Percentiles rank a stretch among this genome's conserved stretches.
phyloP scores from a whole-genome alignment of 2,888 invertebrate species.

The Zygaena filipendulae region DNA sequence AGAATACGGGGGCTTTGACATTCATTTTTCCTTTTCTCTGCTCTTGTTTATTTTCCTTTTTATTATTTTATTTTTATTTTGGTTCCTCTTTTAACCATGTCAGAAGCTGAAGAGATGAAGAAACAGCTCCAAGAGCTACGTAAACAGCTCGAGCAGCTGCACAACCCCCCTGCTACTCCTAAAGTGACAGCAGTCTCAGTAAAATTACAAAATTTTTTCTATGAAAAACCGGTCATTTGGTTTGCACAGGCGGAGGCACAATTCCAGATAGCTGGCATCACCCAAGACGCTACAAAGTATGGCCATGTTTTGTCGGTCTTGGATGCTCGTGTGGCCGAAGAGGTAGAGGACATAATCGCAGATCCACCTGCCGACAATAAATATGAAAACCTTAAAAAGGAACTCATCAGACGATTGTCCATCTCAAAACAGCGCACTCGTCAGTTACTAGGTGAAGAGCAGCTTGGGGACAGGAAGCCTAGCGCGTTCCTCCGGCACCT shows the following conservation, averaged over 20 bases:
- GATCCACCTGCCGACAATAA: conserved; percentile 8
- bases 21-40: too few relatives aligned
- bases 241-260: conserved; percentile 10
- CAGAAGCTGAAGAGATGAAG: background rate
- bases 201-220: conserved; percentile 10
- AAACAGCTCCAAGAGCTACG: background rate
- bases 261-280: conserved; percentile 3
- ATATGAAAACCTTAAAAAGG: conserved; percentile 9
- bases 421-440: conserved; percentile 7
- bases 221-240: conserved; percentile 7
- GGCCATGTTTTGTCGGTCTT: conserved; percentile 6
- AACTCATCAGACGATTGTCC: conserved; percentile 9
- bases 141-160: background rate
- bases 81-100: background rate
- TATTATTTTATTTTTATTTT: background rate
- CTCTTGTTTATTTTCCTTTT: background rate
- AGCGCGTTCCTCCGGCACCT: conserved; percentile 10
- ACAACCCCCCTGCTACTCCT: background rate
- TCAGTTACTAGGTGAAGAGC: conserved; percentile 7
- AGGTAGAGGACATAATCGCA: conserved; percentile 9
- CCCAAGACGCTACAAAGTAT: conserved; percentile 7
- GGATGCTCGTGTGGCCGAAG: conserved; percentile 2
- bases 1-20: too few relatives aligned
- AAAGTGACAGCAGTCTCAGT: background rate
- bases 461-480: conserved; percentile 12